Evolutionary conservation across 2,888 invertebrate genomes (phyloP), one percentile per base, ranked within the genome.

Genomic region (Agonopterix heracliana): DNA sequence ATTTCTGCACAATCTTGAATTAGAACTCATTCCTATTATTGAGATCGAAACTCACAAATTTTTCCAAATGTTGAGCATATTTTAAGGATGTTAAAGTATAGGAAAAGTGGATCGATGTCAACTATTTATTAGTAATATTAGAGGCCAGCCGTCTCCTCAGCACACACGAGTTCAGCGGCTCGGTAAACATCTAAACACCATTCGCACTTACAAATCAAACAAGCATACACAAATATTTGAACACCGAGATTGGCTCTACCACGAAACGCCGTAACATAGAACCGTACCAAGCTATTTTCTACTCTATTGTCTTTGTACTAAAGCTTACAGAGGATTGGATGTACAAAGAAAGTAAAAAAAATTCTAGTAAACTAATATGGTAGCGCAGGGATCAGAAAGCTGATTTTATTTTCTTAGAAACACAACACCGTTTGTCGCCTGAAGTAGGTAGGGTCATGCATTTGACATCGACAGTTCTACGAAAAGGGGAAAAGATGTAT

Each of bases 191-290:
- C 76, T 81, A 80, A 84, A 83, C 84, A 82, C 86, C 85, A 87
- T 87, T 87, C 83, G 84, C 84, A 87, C 86, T 86, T 83, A 85
- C 85, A 83, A 81, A 81, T 68, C 78, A 86, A 86, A 85, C 85
- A 86, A 74, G 78, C 75, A 75, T 75, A 80, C 62, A 78, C 80
- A 82, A 87, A 87, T 85, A 86, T 87, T 86, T 82, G 80, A 80
- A 81, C 81, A 71, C 64, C 63, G 67, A 76, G 73, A 80, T 81
- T 81, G 78, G 66, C 68, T 78, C 68, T 71, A 74, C 70, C 74
- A 74, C 70, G 64, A 69, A 74, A 74, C 61, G 74, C 55, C 66
- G 57, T 60, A 71, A 66, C 64, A 61, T 67, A 49, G 50, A 61
- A 66, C 58, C 55, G 54, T 53, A 54, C 53, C 66, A 61, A 64